Conservation (phyloP, 2,113 vertebrate species). For the Struthidea cinerea region DNA sequence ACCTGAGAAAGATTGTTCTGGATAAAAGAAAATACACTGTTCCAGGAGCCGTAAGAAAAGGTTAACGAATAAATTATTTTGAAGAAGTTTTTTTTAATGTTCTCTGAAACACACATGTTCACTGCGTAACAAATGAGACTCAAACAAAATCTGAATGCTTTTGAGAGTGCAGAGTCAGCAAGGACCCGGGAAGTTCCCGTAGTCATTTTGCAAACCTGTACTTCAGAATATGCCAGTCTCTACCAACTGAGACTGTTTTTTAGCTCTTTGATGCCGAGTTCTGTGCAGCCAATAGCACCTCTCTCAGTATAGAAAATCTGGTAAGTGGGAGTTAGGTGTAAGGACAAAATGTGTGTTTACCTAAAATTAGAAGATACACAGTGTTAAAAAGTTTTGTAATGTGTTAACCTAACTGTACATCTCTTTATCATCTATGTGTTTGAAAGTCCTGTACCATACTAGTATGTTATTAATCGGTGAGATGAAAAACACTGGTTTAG, state of each 20-base stretch:
- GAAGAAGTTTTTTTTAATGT: background rate
- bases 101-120: background rate
- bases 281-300: background rate
- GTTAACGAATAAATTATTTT: background rate
- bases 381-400: constrained; percentile 34
- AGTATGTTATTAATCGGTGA: background rate
- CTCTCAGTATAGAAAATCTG: constrained; percentile 49
- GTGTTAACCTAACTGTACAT: constrained; percentile 27
- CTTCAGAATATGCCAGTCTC: background rate
- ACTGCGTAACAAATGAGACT: background rate
- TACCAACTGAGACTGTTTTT: background rate
- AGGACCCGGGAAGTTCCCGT: background rate
- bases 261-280: background rate
- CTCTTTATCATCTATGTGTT: constrained; percentile 32
- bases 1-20: background rate
- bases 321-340: constrained; percentile 65
- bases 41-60: background rate
- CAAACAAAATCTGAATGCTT: background rate
- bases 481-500: background rate
- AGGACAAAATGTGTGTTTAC: constrained; percentile 59
- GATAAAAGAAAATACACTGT: background rate
- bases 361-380: constrained; percentile 54
- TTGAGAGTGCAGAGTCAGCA: background rate
- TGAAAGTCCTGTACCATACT: background rate
- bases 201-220: background rate